phyloP scores from a whole-genome alignment of 2,113 vertebrate species.

The Vombatus ursinus region DNA sequence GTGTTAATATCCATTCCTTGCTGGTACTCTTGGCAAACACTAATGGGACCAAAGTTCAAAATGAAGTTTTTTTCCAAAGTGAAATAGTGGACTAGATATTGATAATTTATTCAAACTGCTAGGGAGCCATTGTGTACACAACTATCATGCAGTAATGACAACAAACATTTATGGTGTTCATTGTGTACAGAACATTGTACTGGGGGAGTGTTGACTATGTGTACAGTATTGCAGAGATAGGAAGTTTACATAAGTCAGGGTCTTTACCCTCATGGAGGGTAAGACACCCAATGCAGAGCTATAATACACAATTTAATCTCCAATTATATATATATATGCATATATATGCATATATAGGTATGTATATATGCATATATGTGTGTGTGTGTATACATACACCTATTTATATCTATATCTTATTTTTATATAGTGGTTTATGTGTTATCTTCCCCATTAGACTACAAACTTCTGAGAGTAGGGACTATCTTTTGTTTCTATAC shows the following conservation, averaged over 20 bases:
- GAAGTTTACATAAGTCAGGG: too few species aligned
- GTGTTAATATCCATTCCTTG: slow-evolving; percentile 49
- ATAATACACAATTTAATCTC: too few species aligned
- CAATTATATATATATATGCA: too few species aligned
- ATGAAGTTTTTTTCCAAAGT: slow-evolving; percentile 53
- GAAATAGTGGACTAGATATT: slow-evolving; percentile 63
- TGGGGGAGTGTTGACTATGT: too few species aligned
- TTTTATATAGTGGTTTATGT: neutral
- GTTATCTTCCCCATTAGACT: neutral
- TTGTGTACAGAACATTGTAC: too few species aligned
- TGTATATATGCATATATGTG: too few species aligned
- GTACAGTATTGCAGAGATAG: too few species aligned
- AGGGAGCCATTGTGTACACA: slow-evolving; percentile 51
- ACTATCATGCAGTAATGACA: slow-evolving; percentile 27
- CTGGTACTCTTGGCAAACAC: slow-evolving; percentile 34
- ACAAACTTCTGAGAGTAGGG: neutral
- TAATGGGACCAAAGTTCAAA: slow-evolving; percentile 38
- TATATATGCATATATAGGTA: too few species aligned
- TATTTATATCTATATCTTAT: neutral
- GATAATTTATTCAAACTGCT: slow-evolving; percentile 59
- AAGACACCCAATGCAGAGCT: too few species aligned
- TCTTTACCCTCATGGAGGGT: too few species aligned
- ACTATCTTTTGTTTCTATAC: neutral
- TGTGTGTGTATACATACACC: too few species aligned
- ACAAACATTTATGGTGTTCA: too few species aligned